Evolutionary conservation across 2,797 vertebrate genomes (phyloP), one percentile per base, ranked within the genome.

Genomic region (Megaceryle alcyon): DNA sequence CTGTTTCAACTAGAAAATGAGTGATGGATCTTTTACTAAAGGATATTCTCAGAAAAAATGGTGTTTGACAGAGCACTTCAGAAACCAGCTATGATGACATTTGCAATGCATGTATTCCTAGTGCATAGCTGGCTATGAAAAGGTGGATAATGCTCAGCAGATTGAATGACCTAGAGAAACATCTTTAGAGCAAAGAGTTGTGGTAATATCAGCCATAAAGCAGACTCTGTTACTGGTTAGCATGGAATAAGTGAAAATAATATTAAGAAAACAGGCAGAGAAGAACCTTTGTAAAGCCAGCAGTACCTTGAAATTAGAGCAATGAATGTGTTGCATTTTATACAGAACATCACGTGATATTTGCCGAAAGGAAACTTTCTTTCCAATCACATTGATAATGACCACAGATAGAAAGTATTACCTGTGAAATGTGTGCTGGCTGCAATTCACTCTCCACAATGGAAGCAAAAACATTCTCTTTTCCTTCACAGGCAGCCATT

Each of bases 401-500:
- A 60, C 13, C 21, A 56, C 3, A 6, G 68, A 61, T 12, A 63
- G 51, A 64, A 89, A 83, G 39, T 15, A n/a, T 96, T 98, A 99
- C 99, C 99, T 99, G 99, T 73, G 98, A 96, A 88, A 98, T 93
- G 72, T 99, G 98, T n/a, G 57, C 86, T 15, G 97, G 89, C 8
- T 98, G 97, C 63, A 99, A 95, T 80, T 98, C 98, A 19, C 96
- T 97, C 71, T 97, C 96, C 39, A 99, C 59, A 57, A 99, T 98
- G 73, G 98, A 97, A 86, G 97, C 94, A 85, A 99, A 99, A 60
- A 98, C 77, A 39, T 97, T 97, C 92, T 99, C 98, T 88, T 97
- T 98, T 75, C 99, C 99, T 59, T 97, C 97, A 15, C 99, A 99
- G 91, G 97, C 98, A 26, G 98, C 98, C 16, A 99, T 98, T 90